Evolutionary conservation across 2,113 vertebrate genomes (phyloP).

Genomic region (Fulica atra): DNA sequence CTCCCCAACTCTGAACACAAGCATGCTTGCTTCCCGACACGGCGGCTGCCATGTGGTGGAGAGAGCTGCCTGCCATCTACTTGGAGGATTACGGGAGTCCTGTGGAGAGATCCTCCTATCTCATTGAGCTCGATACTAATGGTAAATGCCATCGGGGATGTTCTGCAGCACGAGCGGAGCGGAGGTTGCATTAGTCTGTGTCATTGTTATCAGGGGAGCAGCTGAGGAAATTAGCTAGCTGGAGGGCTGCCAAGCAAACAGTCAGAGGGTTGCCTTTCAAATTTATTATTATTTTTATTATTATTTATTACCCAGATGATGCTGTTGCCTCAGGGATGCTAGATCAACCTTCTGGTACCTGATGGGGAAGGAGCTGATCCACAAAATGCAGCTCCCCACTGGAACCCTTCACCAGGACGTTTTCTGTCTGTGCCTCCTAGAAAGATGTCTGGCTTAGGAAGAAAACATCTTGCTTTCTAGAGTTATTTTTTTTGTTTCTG

Average conservation of each 20-base stretch:
- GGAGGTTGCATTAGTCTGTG: conserved; percentile 57
- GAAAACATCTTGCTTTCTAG: neutral
- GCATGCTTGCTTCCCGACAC: neutral
- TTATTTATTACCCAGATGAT: conserved; percentile 68
- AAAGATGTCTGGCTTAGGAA: neutral
- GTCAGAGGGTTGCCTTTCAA: conserved; percentile 49
- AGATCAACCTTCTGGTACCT: conserved; percentile 66
- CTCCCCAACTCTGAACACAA: neutral
- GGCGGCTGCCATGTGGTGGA: conserved; percentile 21
- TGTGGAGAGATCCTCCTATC: conserved; percentile 38
- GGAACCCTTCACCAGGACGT: neutral
- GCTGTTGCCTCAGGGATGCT: conserved; percentile 42
- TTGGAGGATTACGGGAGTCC: conserved; percentile 1
- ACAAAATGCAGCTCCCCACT: neutral
- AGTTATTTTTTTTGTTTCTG: neutral
- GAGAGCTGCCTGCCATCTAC: neutral
- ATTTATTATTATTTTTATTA: conserved; percentile 68
- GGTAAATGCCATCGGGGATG: conserved; percentile 55
- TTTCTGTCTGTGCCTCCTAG: neutral
- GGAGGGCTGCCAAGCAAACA: conserved; percentile 66
- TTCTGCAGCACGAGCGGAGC: neutral
- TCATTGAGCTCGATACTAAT: neutral
- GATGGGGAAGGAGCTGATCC: conserved; percentile 31
- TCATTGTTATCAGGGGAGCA: conserved; percentile 67
- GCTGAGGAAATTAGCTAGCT: conserved; percentile 69